Conservation (phyloP, 1,140 invertebrate genomes). For the Trialeurodes vaporariorum region DNA sequence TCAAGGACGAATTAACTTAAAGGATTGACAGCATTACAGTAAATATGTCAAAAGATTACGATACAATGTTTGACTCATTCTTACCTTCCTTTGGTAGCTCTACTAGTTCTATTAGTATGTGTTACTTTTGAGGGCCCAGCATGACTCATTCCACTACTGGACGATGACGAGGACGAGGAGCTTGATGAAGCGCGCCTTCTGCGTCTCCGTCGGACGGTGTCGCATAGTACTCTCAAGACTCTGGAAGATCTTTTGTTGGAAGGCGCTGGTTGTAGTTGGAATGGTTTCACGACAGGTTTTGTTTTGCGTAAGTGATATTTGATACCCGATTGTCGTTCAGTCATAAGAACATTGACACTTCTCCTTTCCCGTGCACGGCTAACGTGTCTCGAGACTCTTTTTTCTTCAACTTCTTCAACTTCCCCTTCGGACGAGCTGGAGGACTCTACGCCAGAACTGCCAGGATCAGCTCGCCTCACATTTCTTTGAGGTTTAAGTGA, state of each 20-base stretch:
- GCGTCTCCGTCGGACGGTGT: conserved; percentile 35
- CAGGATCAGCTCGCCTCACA: background rate
- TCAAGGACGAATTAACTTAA: too few species aligned
- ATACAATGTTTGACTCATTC: too few species aligned
- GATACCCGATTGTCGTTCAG: background rate
- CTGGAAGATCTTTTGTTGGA: background rate
- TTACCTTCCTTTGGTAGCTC: too few species aligned
- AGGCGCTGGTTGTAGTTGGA: conserved; percentile 4
- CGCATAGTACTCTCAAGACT: conserved; percentile 31
- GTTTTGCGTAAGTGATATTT: conserved; percentile 18
- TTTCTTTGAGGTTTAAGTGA: too few species aligned
- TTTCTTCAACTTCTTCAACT: conserved; percentile 26
- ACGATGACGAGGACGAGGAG: conserved; percentile 1
- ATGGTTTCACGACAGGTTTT: conserved; percentile 8
- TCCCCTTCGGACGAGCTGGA: conserved; percentile 22
- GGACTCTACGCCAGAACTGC: background rate
- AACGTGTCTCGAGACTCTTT: background rate
- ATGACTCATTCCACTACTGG: background rate
- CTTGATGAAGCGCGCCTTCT: conserved; percentile 31
- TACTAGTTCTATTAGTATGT: too few species aligned
- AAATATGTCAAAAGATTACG: too few species aligned
- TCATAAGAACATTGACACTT: conserved; percentile 2
- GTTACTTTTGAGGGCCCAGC: background rate
- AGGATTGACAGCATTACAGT: too few species aligned
- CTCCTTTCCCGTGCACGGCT: conserved; percentile 1